Evolutionary conservation across 2,888 invertebrate species (phyloP), one percentile per base, ranked within the genome.

Genomic region (Pristionchus japonicus): DNA sequence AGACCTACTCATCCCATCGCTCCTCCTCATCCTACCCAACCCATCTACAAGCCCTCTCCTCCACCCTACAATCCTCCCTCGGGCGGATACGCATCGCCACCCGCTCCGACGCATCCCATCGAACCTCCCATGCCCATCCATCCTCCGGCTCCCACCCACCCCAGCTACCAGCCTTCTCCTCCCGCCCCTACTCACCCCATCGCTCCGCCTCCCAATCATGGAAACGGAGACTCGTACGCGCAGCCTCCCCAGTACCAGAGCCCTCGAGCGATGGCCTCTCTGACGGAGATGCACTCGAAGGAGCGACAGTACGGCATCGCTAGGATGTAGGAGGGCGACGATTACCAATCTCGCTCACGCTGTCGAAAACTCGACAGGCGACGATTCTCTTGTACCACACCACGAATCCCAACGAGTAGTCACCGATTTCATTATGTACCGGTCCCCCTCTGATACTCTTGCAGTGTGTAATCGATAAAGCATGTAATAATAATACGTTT

Each of bases 171-270:
- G 4, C 70, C 70, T 9, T 15, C 74, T 9, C 74, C 74, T 3
- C 74, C 74, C 13, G 23, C 74, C 40, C 40, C 74, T 13, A 37
- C 37, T 23, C 34, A 37, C 20, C 74, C 74, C 40, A 4, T 7
- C 31, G 37, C 80, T 47, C 47, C 80, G 3, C 47, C 47, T 27
- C 47, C 23, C 17, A 11, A n/a, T 11, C 40, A 40, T 27, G 43
- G 27, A 40, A 40, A 40, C n/a, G 74, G 74, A 1, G 64, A 27
- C 3, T 9, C 13, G 37, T 82, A 82, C 82, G 52, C 34, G 3
- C 82, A 52, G 52, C 82, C 82, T 82, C 82, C 82, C 17, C 23
- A 40, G 20, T 43, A 77, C n/a, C 70, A n/a, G 27, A 20, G n/a
- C n/a, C n/a, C n/a, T n/a, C n/a, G n/a, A n/a, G n/a, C 70, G 13